Conservation (phyloP, 2,888 invertebrate species). For the Portevinia maculata region DNA sequence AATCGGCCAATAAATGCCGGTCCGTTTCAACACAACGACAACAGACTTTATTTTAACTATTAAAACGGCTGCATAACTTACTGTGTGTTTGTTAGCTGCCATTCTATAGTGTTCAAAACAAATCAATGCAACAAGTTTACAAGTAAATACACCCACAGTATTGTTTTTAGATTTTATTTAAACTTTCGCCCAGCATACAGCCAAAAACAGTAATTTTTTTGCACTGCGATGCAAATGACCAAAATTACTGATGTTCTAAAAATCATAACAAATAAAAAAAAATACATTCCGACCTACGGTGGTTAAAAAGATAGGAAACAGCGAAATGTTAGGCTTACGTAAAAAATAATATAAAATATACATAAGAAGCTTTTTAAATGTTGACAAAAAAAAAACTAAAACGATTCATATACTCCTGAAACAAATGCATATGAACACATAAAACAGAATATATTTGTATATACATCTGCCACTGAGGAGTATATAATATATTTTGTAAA, state of each 20-base stretch:
- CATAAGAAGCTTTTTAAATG: constrained; percentile 23
- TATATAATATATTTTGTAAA: constrained; percentile 57
- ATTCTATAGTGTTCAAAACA: neutral
- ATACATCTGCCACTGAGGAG: neutral
- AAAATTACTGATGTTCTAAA: constrained; percentile 5
- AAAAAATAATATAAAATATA: constrained; percentile 5
- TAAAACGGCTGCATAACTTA: neutral
- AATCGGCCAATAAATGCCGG: too few species aligned
- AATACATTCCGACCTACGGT: constrained; percentile 46
- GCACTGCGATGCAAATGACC: constrained; percentile 3
- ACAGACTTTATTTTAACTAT: neutral
- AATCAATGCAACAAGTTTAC: constrained; percentile 3
- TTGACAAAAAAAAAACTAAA: neutral
- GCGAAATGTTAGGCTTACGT: constrained; percentile 10
- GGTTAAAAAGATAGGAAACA: constrained; percentile 14
- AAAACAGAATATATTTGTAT: constrained; percentile 10
- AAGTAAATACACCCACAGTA: too few species aligned
- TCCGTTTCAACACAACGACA: too few species aligned
- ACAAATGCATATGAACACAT: constrained; percentile 55
- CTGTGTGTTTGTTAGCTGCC: neutral
- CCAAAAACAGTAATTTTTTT: neutral
- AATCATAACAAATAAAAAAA: neutral
- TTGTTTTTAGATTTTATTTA: neutral
- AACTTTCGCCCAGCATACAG: neutral
- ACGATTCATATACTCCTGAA: constrained; percentile 9